Base-by-base conservation (phyloP, 2,113 vertebrate genomes). In the Delphinus delphis region DNA sequence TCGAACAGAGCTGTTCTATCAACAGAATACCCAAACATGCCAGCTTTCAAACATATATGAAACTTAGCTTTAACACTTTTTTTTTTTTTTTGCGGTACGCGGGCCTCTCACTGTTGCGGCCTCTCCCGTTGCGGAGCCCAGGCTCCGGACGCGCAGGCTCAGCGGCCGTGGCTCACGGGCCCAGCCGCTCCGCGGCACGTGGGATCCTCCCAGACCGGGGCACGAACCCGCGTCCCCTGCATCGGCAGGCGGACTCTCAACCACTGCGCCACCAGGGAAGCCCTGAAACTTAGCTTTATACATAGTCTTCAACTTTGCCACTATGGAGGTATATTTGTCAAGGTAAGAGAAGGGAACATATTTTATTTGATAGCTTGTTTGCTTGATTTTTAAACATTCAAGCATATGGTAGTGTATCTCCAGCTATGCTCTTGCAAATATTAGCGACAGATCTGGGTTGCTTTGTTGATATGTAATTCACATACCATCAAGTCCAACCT, bases 371-470 rank as follows among this genome's bases (percentile, higher is more conserved):
- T 33, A 89, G 79, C 73, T 89, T 90, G 60, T 88, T 93, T 63
- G 88, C 90, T 93, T 55, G 88, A 62, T 83, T 93, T 94, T 86
- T 76, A 90, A 88, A 96, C 86, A 91, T 97, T 94, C 83, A 95
- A 58, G 86, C 86, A 91, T 70, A 80, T 53, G 82, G 95, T 76
- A 38, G 47, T 53, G 79, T 68, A 31, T 88, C 97, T 95, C 86
- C 82, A 41, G 74, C 88, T 88, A 60, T 62, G 70, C 36, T 77
- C 73, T 62, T 38, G 31, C 63, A 86, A 53, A 74, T 83, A 94
- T 86, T 87, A 89, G 88, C 89, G 50, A 21, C 21, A 38, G 55
- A 6, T 65, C 90, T 74, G 11, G 17, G 7, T 58, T 50, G 47
- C 11, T 47, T 47, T 12, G 12, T 47, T 13, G 47, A 13, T 47